phyloP scores from a whole-genome alignment of 2,113 vertebrate genomes.

The Sigmodon hispidus region DNA sequence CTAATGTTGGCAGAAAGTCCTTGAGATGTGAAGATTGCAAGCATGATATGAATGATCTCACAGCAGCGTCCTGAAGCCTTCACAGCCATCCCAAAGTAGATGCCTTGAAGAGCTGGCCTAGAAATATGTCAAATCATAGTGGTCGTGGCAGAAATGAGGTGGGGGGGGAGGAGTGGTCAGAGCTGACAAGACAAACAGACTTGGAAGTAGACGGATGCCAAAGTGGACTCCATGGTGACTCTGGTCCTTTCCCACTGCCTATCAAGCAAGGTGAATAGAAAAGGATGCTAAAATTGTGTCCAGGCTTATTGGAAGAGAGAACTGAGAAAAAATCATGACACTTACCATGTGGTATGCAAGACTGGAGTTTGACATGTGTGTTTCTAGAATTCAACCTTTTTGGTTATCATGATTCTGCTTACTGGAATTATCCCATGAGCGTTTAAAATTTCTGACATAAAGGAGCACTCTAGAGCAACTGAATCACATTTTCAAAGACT shows the following conservation, averaged over 20 bases:
- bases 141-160: background rate
- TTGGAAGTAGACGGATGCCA: background rate
- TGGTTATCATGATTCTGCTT: background rate
- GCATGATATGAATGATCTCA: background rate
- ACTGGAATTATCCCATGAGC: background rate
- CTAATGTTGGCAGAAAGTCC: constrained; percentile 58
- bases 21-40: background rate
- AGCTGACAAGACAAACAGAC: background rate
- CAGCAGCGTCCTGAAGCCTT: background rate
- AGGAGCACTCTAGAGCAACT: background rate
- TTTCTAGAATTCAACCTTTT: background rate
- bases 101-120: background rate
- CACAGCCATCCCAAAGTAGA: background rate
- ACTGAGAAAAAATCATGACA: background rate
- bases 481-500: background rate
- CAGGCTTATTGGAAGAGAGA: background rate
- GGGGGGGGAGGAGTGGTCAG: too few relatives aligned
- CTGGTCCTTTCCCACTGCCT: background rate
- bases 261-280: background rate
- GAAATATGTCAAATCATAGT: background rate
- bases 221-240: background rate
- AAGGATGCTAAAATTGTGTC: background rate
- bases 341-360: too few relatives aligned
- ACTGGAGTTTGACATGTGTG: background rate
- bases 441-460: background rate